phyloP scores from a whole-genome alignment of 2,888 invertebrate genomes.

The Microctonus brassicae region DNA sequence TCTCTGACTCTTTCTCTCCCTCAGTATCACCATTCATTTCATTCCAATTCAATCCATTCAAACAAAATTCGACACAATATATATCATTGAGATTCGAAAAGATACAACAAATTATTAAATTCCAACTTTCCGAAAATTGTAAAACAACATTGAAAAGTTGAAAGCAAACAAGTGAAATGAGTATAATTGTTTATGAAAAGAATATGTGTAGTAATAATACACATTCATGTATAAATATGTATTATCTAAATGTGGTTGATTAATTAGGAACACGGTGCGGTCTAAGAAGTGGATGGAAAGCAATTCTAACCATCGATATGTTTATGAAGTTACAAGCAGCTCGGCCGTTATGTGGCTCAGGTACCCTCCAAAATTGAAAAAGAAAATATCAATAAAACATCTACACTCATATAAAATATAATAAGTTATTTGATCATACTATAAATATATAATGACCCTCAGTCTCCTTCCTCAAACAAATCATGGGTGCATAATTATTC shows the following conservation, averaged over 20 bases:
- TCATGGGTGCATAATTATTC: conserved; percentile 42
- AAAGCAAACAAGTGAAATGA: too few species aligned
- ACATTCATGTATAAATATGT: too few species aligned
- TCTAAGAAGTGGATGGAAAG: conserved; percentile 73
- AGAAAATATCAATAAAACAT: not conserved
- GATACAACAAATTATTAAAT: too few species aligned
- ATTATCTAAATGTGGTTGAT: conserved; percentile 51
- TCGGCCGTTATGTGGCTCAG: conserved; percentile 68
- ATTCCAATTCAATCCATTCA: too few species aligned
- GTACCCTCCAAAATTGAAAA: conserved; percentile 61
- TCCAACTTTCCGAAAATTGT: too few species aligned
- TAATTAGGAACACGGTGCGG: conserved; percentile 72
- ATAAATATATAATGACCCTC: conserved; percentile 28
- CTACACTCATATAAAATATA: conserved; percentile 43
- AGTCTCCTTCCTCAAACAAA: conserved; percentile 28
- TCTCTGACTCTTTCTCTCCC: too few species aligned
- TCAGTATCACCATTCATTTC: too few species aligned
- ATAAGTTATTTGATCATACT: conserved; percentile 48
- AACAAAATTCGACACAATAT: too few species aligned
- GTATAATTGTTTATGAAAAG: too few species aligned
- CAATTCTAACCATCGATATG: conserved; percentile 66
- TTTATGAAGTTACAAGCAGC: conserved; percentile 68
- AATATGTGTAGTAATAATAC: too few species aligned
- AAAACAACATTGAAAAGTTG: too few species aligned
- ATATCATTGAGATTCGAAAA: too few species aligned